Evolutionary conservation across 1,140 invertebrate species (phyloP).

Genomic region (Daktulosphaira vitifoliae): DNA sequence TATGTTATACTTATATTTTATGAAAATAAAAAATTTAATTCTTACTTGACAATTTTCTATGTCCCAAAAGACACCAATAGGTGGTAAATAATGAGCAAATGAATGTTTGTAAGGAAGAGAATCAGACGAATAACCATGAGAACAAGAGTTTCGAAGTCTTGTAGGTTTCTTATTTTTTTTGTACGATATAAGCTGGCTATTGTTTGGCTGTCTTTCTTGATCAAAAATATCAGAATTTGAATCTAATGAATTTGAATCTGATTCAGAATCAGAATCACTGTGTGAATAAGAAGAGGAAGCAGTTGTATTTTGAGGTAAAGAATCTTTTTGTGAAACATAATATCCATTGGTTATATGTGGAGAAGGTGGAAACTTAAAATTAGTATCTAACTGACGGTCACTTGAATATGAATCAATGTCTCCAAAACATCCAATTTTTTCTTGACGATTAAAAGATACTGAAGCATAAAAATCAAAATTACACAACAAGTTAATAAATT

Average conservation of each 20-base stretch:
- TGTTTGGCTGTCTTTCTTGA: conserved; percentile 7
- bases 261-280: conserved; percentile 28
- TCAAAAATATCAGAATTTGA: conserved; percentile 29
- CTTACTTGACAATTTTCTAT: conserved; percentile 70
- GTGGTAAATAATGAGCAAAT: conserved; percentile 45
- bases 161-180: conserved; percentile 26
- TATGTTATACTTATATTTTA: too few relatives aligned
- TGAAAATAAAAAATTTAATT: too few relatives aligned
- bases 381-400: conserved; percentile 7
- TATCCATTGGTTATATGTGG: conserved; percentile 14
- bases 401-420: conserved; percentile 19
- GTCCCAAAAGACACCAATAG: conserved; percentile 87
- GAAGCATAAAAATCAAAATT: not conserved
- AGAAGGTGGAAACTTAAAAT: conserved; percentile 32
- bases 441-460: conserved; percentile 21
- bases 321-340: not conserved
- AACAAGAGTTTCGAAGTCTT: conserved; percentile 12
- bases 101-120: conserved; percentile 27
- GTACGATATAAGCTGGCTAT: conserved; percentile 18
- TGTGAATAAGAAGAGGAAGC: conserved; percentile 20
- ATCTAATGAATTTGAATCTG: conserved; percentile 22
- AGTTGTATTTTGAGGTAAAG: conserved; percentile 14
- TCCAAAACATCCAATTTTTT: conserved; percentile 22
- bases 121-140: conserved; percentile 25
- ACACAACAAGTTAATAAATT: not conserved